Base-by-base conservation (phyloP, 2,888 invertebrate genomes). In the Margaritifera margaritifera region DNA sequence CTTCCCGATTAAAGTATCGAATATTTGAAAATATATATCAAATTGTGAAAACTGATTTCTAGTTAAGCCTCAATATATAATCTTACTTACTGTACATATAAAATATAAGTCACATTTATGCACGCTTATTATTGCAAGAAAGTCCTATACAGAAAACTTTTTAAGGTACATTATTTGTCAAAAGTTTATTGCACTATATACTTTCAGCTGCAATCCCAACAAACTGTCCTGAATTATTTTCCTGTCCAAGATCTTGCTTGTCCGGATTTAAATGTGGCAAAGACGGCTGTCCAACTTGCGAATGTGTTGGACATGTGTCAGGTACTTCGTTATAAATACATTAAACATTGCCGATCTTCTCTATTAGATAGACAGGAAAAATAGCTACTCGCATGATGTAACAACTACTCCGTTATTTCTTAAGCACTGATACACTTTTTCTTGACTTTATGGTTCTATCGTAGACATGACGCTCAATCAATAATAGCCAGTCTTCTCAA, bases 231-330 rank as follows among this genome's bases (percentile, higher is more conserved):
- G 62, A 59, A 18, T 54, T 50, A 20, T 75, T 73, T 27, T 66
- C 58, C 18, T 75, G 75, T 52, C 60, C 68, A n/a, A 20, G 52
- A 27, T 42, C 51, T 31, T 75, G 74, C 50, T 31, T 54, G 6
- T n/a, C 57, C 11, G 77, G 74, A 24, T 77, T 65, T 52, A 56
- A 64, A 25, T 64, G 53, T 19, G 71, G 68, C 52, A n/a, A 55
- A 15, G 61, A 69, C 31, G 74, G 72, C 4, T 77, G 77, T 63
- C 77, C 74, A 0, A 67, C 66, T 0, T 77, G 77, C 60, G 52
- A 67, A 15, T 77, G 77, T 64, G 71, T 71, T 62, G 77, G 73
- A 64, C 66, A 67, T 65, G 58, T 60, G 18, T 50, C 56, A 52
- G 65, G 77, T 77, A 63, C 25, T 64, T 62, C 22, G n/a, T 22